Conservation (phyloP, 2,797 vertebrate genomes). For the Macroramphosus scolopax region DNA sequence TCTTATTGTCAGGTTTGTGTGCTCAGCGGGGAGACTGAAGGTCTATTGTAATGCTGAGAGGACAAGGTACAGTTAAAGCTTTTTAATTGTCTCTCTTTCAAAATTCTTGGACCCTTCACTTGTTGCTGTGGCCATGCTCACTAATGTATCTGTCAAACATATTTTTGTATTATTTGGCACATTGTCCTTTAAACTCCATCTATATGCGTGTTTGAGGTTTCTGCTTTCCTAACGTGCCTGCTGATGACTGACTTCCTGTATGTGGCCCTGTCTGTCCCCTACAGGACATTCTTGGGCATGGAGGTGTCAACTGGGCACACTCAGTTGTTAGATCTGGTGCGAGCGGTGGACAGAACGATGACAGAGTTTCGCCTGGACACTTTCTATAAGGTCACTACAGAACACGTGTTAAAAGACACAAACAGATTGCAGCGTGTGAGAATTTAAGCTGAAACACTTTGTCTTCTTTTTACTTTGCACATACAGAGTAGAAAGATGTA, state of each 20-base stretch:
- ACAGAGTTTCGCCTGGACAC: slow-evolving; percentile 83
- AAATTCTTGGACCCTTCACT: not conserved
- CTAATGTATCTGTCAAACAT: not conserved
- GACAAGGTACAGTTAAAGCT: slow-evolving; percentile 85
- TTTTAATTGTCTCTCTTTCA: too few species aligned
- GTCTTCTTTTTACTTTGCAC: too few species aligned
- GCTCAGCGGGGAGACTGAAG: slow-evolving; percentile 81
- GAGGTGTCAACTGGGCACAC: slow-evolving; percentile 78
- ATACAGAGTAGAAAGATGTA: too few species aligned
- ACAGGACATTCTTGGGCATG: slow-evolving; percentile 69
- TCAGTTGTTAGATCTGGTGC: slow-evolving; percentile 81
- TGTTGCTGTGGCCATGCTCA: not conserved
- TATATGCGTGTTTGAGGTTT: not conserved
- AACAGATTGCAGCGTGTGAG: not conserved
- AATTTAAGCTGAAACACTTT: too few species aligned
- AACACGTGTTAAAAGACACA: not conserved
- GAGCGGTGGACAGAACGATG: slow-evolving; percentile 82
- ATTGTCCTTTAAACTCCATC: not conserved
- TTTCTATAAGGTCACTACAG: slow-evolving; percentile 82
- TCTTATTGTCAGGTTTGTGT: slow-evolving; percentile 82
- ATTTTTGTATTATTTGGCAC: not conserved
- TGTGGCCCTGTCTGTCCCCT: not conserved
- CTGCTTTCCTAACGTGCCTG: too few species aligned
- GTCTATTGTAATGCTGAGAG: slow-evolving; percentile 91
- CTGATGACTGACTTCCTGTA: too few species aligned